Evolutionary conservation across 2,797 vertebrate species (phyloP), one percentile per base, ranked within the genome.

Genomic region (Garrulus glandarius): DNA sequence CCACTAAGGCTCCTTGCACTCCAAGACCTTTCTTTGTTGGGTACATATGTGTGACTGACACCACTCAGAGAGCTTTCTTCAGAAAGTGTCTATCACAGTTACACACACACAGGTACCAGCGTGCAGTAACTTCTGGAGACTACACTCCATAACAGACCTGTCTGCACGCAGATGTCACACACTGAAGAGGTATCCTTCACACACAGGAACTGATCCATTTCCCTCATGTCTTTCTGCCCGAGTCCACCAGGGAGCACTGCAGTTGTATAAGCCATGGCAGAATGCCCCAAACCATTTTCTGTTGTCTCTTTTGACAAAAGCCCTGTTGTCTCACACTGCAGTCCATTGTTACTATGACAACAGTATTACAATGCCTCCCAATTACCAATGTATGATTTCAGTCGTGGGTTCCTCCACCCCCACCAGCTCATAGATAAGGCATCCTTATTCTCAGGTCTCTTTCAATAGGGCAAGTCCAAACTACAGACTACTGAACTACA

Each of bases 191-290:
- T 6, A 52, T 27, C 67, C 46, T 57, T 14, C 41, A 34, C 14
- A 11, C 3, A 27, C 5, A n/a, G 14, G 17, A 84, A 39, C 0
- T 2, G 5, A 49, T 7, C 37, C 11, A 15, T 32, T 41, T 56
- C 56, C 24, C 36, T 72, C 60, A 8, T 6, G 64, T 8, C 34
- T 67, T 82, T 53, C 61, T 60, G 46, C 18, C 29, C 6, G 55
- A 78, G 32, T 32, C 94, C 92, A 85, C 46, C 43, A 61, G 83
- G 34, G 85, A 93, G 75, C 67, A 85, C 71, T 76, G 50, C 61
- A 78, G 22, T 15, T 56, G 41, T 41, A 29, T 1, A 21, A 3
- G 26, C 46, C 59, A 67, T 2, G n/a, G 59, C n/a, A 64, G 19
- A 57, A 49, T 5, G 13, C 19, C 36, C 36, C 39, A 72, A 65